A percentile compares a stretch with the other conserved stretches of the same genome.
phyloP scores from a whole-genome alignment of 2,113 vertebrate genomes.

The Fulica atra region DNA sequence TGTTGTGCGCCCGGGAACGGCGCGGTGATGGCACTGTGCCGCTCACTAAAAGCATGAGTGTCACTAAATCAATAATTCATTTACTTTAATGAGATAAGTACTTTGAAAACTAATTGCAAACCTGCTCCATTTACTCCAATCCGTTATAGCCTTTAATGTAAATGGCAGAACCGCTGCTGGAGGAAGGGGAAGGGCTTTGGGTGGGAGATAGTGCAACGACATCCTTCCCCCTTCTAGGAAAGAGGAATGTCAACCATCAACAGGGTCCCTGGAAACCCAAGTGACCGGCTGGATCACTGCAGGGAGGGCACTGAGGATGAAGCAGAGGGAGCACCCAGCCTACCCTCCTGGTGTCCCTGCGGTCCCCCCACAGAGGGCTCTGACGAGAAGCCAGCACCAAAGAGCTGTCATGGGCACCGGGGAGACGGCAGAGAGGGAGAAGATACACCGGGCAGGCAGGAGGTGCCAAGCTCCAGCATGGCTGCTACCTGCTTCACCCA shows the following conservation, averaged over 20 bases:
- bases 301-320: fast-evolving
- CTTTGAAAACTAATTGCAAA: conserved; percentile 95
- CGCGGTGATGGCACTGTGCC: conserved; percentile 82
- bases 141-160: conserved; percentile 84
- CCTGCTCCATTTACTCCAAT: conserved; percentile 88
- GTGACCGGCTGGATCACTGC: fast-evolving
- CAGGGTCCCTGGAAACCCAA: neutral
- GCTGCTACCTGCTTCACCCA: neutral
- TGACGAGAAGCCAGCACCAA: neutral
- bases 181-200: conserved; percentile 59
- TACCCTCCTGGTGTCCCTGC: fast-evolving
- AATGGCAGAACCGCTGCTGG: conserved; percentile 72
- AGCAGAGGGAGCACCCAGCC: neutral
- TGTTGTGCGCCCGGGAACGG: conserved; percentile 71
- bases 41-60: conserved; percentile 92
- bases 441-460: fast-evolving
- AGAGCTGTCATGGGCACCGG: neutral
- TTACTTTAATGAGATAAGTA: conserved; percentile 99
- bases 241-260: neutral
- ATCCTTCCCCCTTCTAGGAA: conserved; percentile 48
- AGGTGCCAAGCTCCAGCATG: neutral
- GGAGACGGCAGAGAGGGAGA: fast-evolving
- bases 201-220: neutral
- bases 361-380: neutral
- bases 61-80: conserved; percentile 99